Evolutionary conservation across 2,888 invertebrate genomes (phyloP).

Genomic region (Branchellion lobata): DNA sequence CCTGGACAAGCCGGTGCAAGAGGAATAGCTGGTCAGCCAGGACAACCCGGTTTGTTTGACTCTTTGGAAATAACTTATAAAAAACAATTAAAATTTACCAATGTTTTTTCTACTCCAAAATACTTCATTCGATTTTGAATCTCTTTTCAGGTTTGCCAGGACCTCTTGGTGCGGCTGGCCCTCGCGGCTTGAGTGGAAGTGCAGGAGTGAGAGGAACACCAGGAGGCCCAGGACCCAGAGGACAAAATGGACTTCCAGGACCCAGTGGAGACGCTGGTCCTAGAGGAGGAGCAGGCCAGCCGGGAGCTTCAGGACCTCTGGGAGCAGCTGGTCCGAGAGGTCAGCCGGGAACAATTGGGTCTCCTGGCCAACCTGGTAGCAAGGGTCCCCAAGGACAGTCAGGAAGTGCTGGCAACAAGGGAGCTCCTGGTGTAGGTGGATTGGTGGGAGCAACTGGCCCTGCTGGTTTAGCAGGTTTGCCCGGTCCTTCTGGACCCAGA

Average conservation of each 20-base stretch:
- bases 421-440: slow-evolving; percentile 42
- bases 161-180: slow-evolving; percentile 9
- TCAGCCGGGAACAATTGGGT: slow-evolving; percentile 30
- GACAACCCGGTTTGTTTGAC: slow-evolving; percentile 59
- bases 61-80: too few species aligned
- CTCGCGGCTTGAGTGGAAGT: slow-evolving; percentile 6
- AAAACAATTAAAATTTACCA: too few species aligned
- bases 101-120: too few species aligned
- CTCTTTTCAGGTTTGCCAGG: not conserved
- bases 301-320: slow-evolving; percentile 63
- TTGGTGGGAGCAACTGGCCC: slow-evolving; percentile 38
- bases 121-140: not conserved
- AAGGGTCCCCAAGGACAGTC: not conserved
- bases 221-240: not conserved
- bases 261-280: slow-evolving; percentile 39
- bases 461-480: slow-evolving; percentile 31
- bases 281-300: slow-evolving; percentile 36
- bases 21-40: not conserved
- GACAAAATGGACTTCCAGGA: not conserved
- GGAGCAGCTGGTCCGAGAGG: slow-evolving; percentile 57
- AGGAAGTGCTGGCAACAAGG: not conserved
- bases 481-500: slow-evolving; percentile 40
- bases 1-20: not conserved
- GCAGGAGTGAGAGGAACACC: not conserved
- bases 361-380: slow-evolving; percentile 42